A percentile compares a stretch with the other conserved stretches of the same genome.
Conservation (phyloP, 2,797 vertebrate species). For the Megalops cyprinoides region DNA sequence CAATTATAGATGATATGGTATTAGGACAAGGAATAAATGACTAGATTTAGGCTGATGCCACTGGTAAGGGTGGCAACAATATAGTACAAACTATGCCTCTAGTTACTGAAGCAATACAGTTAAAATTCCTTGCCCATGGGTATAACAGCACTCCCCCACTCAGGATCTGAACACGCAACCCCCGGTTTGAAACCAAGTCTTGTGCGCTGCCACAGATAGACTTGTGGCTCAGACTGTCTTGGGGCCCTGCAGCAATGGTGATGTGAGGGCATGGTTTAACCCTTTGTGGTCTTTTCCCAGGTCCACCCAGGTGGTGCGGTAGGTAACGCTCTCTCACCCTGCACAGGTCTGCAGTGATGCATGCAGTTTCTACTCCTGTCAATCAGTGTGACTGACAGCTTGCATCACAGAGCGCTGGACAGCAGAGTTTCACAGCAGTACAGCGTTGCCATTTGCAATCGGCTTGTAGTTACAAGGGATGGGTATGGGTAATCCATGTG, state of each 20-base stretch:
- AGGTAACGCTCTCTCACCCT: slow-evolving; percentile 58
- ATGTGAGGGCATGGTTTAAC: background rate
- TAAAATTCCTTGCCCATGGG: no score
- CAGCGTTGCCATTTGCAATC: background rate
- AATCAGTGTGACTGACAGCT: slow-evolving; percentile 49
- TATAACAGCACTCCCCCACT: no score
- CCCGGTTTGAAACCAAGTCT: background rate
- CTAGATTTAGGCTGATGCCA: no score
- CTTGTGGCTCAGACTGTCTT: background rate
- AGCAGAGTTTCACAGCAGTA: slow-evolving; percentile 26
- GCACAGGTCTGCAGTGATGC: slow-evolving; percentile 37
- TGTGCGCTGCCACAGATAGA: slow-evolving; percentile 16
- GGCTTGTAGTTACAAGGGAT: no score
- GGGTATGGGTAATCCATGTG: no score
- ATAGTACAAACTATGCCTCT: no score
- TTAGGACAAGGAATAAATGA: no score
- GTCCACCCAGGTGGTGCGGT: slow-evolving; percentile 76
- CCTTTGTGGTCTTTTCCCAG: slow-evolving; percentile 66
- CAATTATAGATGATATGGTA: no score
- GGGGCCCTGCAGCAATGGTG: background rate
- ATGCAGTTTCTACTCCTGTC: slow-evolving; percentile 35
- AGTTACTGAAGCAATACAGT: no score
- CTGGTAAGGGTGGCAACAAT: no score
- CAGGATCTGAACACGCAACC: rapidly evolving
- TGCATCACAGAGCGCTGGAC: slow-evolving; percentile 37